Evolutionary conservation across 2,888 invertebrate genomes (phyloP).

Genomic region (Cosmopolites sordidus): DNA sequence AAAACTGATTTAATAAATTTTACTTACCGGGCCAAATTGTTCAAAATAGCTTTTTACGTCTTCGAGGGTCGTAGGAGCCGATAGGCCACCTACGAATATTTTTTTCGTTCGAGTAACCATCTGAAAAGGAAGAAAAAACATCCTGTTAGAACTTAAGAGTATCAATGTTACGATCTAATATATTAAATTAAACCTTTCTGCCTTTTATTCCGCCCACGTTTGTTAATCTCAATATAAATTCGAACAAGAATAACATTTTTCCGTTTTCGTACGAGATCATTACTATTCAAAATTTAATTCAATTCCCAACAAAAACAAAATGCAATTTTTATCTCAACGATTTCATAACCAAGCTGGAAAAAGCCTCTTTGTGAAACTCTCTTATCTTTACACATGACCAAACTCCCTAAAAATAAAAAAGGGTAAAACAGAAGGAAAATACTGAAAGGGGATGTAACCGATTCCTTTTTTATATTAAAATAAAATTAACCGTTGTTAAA

Average conservation of each 20-base stretch:
- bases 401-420: conserved; percentile 13
- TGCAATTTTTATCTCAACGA: conserved; percentile 6
- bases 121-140: conserved; percentile 54
- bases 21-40: conserved; percentile 98
- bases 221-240: no score
- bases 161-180: neutral
- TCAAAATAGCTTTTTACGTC: conserved; percentile 99
- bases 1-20: no score
- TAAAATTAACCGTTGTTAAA: neutral
- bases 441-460: neutral
- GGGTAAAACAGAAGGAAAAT: conserved; percentile 10
- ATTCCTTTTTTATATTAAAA: neutral
- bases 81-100: conserved; percentile 99
- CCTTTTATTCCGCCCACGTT: no score
- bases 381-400: conserved; percentile 20
- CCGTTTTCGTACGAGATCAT: neutral
- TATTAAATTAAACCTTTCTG: no score
- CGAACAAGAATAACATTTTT: neutral
- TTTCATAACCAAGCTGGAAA: conserved; percentile 3
- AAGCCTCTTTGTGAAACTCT: conserved; percentile 9
- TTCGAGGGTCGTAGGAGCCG: conserved; percentile 98
- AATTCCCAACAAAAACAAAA: conserved; percentile 3
- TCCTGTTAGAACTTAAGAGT: neutral
- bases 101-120: conserved; percentile 99
- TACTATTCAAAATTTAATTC: conserved; percentile 3